phyloP scores from a whole-genome alignment of 2,113 vertebrate species.

The Pachypanchax playfairii region DNA sequence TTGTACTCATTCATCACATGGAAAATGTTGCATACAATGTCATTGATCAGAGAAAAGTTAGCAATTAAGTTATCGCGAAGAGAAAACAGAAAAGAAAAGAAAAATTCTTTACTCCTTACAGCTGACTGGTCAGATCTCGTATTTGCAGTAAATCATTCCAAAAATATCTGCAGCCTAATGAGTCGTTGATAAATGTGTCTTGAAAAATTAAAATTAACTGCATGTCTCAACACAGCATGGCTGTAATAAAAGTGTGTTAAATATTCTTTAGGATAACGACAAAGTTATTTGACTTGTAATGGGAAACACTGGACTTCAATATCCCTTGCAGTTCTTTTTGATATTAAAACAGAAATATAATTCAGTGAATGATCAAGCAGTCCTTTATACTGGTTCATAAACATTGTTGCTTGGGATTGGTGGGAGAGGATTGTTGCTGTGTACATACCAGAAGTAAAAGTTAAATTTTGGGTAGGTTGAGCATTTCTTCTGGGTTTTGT shows the following conservation, averaged over 20 bases:
- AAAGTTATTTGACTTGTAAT: not conserved
- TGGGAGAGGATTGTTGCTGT: not conserved
- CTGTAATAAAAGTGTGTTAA: not conserved
- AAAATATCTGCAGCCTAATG: constrained; percentile 1
- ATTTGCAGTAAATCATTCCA: not conserved
- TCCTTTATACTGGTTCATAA: not conserved
- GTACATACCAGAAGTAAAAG: not conserved
- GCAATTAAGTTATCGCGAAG: constrained; percentile 4
- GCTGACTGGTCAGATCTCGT: constrained; percentile 3
- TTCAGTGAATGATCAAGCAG: no score
- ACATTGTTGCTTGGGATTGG: not conserved
- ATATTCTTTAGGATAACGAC: not conserved
- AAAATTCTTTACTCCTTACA: constrained; percentile 4
- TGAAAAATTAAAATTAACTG: not conserved
- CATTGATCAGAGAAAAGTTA: not conserved
- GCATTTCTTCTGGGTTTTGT: constrained; percentile 20
- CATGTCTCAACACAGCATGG: not conserved
- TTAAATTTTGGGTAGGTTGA: constrained; percentile 29
- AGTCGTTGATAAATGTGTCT: constrained; percentile 6
- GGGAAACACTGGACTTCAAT: no score
- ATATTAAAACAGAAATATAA: no score
- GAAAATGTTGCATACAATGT: not conserved
- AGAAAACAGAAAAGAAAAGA: not conserved
- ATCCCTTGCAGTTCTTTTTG: not conserved
- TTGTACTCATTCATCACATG: constrained; percentile 13